Percentiles rank a stretch among this genome's conserved stretches.
Evolutionary conservation across 2,888 invertebrate genomes (phyloP).

Genomic region (Diadromus collaris): DNA sequence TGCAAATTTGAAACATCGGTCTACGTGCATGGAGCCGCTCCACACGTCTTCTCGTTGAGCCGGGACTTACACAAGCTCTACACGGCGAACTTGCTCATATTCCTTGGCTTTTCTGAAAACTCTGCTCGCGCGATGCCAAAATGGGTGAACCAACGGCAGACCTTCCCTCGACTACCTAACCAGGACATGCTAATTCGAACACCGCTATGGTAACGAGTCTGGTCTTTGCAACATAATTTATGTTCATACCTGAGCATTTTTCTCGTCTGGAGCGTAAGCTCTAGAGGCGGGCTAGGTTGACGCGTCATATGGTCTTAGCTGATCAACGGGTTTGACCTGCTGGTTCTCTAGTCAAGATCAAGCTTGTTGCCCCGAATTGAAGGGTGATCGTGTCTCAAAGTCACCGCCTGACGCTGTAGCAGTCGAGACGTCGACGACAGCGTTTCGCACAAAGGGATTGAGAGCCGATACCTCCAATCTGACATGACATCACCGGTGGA

Average conservation of each 20-base stretch:
- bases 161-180: neutral
- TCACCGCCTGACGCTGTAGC: neutral
- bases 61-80: slow-evolving; percentile 25
- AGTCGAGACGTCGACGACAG: neutral
- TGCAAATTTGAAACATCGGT: slow-evolving; percentile 32
- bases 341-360: slow-evolving; percentile 23
- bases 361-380: neutral
- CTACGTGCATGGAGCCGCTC: neutral
- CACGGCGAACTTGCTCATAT: slow-evolving; percentile 5
- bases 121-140: slow-evolving; percentile 5
- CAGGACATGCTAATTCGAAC: slow-evolving; percentile 29
- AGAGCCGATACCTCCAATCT: neutral
- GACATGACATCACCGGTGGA: neutral
- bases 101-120: neutral
- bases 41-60: slow-evolving; percentile 1
- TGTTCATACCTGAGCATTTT: neutral
- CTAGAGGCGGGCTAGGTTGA: neutral
- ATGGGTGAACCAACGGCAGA: neutral
- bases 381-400: neutral
- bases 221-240: neutral
- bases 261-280: neutral
- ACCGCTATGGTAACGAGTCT: slow-evolving; percentile 36
- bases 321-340: neutral
- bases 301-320: neutral
- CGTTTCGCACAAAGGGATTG: neutral